These are phyloP conservation scores for Drosophila borealis DNA, from an alignment of 2,888 invertebrate species.

Conservation along the genomic window DNA sequence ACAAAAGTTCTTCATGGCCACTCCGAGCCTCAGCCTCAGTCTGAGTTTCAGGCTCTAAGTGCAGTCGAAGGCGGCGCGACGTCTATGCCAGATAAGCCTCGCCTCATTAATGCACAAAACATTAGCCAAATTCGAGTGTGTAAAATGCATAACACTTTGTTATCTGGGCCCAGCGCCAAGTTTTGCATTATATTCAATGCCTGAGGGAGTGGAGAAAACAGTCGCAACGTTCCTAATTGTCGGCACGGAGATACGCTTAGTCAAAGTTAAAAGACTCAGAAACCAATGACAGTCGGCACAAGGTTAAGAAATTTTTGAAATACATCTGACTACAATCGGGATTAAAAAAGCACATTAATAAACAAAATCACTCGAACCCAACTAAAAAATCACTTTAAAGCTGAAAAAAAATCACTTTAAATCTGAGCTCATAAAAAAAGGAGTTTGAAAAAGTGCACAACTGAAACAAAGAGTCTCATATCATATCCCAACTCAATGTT, in stretches of 20 bases:
- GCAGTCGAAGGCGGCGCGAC: slow-evolving; percentile 43
- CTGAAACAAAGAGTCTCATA: no score
- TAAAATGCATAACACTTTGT: slow-evolving; percentile 61
- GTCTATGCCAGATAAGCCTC: slow-evolving; percentile 61
- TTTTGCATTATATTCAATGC: slow-evolving; percentile 61
- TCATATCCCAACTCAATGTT: no score
- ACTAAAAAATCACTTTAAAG: no score
- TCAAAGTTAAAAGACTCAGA: background rate
- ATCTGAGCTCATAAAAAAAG: no score
- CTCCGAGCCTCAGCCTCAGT: slow-evolving; percentile 1
- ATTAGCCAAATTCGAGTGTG: slow-evolving; percentile 45
- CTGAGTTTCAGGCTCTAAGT: slow-evolving; percentile 36
- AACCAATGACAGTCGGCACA: no score
- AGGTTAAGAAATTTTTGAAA: no score
- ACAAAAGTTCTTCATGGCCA: slow-evolving; percentile 42
- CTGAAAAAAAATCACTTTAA: no score
- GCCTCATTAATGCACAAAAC: slow-evolving; percentile 69
- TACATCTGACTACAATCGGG: no score
- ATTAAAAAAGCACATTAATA: no score
- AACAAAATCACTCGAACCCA: no score
- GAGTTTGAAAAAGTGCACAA: no score
- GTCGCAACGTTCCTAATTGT: slow-evolving; percentile 2
- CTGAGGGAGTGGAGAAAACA: background rate
- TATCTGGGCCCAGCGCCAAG: slow-evolving; percentile 67
- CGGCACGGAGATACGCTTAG: background rate